Evolutionary conservation across 2,797 vertebrate species (phyloP).

Genomic region (Lepus townsendii): DNA sequence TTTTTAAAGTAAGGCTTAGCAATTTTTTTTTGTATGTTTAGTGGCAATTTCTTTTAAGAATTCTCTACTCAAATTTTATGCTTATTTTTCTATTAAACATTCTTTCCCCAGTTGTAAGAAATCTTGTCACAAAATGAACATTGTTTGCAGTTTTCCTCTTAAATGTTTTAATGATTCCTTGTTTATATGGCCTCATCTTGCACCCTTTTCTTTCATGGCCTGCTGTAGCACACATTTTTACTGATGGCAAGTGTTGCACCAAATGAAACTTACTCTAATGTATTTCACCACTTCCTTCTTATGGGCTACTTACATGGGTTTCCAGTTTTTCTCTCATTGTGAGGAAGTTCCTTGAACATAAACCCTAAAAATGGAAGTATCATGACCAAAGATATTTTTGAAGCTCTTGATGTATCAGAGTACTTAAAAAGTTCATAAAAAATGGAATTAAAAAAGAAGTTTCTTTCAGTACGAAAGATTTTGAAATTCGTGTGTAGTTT

Average conservation of each 20-base stretch:
- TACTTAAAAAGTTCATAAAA: too few species aligned
- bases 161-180: conserved; percentile 41
- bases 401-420: neutral
- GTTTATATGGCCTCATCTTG: conserved; percentile 14
- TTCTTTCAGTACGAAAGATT: too few species aligned
- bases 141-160: conserved; percentile 44
- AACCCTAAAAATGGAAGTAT: neutral
- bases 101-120: conserved; percentile 48
- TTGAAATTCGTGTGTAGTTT: too few species aligned
- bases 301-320: conserved; percentile 1
- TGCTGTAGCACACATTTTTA: conserved; percentile 4
- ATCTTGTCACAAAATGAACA: conserved; percentile 47
- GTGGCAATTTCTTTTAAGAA: conserved; percentile 55
- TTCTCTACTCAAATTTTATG: conserved; percentile 53
- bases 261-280: neutral
- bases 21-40: neutral
- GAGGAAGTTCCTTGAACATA: neutral
- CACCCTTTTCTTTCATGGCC: neutral
- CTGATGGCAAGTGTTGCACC: neutral
- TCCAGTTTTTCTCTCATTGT: conserved; percentile 12
- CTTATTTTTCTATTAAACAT: conserved; percentile 51
- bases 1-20: conserved; percentile 6
- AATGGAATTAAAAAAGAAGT: too few species aligned
- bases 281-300: neutral
- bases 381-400: neutral